A percentile compares a stretch with the other conserved stretches of the same genome.
Evolutionary conservation across 2,113 vertebrate species (phyloP).

Genomic region (Marmota monax): DNA sequence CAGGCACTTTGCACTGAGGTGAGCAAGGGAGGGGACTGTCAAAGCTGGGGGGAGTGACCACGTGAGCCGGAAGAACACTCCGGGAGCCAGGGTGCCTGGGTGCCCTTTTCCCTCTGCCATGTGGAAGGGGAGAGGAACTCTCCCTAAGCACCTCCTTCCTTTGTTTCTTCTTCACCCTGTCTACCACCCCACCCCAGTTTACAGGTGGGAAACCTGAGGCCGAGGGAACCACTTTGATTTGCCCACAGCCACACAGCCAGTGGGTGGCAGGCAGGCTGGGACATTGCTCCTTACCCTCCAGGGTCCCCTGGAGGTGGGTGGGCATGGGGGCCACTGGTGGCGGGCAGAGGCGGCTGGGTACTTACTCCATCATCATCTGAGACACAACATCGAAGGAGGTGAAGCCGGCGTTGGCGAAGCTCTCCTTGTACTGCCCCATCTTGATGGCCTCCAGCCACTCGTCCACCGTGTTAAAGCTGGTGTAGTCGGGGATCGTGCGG

Average conservation of each 20-base stretch:
- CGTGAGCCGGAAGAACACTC: not conserved
- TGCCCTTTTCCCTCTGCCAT: fast-evolving
- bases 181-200: not conserved
- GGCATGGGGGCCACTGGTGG: fast-evolving
- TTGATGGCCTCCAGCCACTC: constrained; percentile 99
- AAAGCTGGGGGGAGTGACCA: not conserved
- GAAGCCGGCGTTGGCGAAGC: constrained; percentile 94
- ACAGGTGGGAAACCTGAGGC: not conserved
- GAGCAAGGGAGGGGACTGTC: not conserved
- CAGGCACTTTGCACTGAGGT: not conserved
- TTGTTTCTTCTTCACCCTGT: not conserved
- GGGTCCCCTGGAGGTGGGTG: fast-evolving
- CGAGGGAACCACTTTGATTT: not conserved
- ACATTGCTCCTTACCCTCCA: not conserved
- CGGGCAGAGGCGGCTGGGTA: constrained; percentile 5
- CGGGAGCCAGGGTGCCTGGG: not conserved
- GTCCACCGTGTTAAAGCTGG: constrained; percentile 95
- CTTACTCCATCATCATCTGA: constrained; percentile 98
- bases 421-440: constrained; percentile 99
- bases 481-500: constrained; percentile 96
- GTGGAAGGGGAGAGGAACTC: not conserved
- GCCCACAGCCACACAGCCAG: not conserved
- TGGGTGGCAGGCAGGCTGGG: not conserved
- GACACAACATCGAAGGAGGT: constrained; percentile 95
- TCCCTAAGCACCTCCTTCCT: not conserved